Evolutionary conservation across 1,140 invertebrate species (phyloP).

Genomic region (Zeugodacus cucurbitae): DNA sequence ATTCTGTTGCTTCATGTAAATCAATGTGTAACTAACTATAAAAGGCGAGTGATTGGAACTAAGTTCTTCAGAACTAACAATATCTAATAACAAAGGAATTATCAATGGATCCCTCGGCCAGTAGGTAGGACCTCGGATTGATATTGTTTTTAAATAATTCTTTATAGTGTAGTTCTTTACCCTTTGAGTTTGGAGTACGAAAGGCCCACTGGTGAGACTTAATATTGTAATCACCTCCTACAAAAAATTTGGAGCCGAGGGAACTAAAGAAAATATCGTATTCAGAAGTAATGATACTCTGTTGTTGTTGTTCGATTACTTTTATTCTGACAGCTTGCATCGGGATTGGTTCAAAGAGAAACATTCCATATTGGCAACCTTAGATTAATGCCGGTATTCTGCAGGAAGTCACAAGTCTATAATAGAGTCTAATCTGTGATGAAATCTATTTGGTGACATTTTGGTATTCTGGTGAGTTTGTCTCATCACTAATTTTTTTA

Average conservation of each 20-base stretch:
- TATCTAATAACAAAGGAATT: slow-evolving; percentile 30
- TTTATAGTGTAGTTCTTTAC: slow-evolving; percentile 24
- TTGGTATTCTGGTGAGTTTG: too few species aligned
- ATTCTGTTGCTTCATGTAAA: not conserved
- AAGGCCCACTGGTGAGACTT: slow-evolving; percentile 29
- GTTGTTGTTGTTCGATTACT: too few species aligned
- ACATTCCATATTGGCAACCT: too few species aligned
- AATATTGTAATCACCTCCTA: slow-evolving; percentile 63
- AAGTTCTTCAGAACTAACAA: not conserved
- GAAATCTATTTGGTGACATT: too few species aligned
- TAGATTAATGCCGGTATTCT: too few species aligned
- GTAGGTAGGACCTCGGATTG: slow-evolving; percentile 8
- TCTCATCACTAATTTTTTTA: too few species aligned
- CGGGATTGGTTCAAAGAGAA: too few species aligned
- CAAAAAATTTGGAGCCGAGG: slow-evolving; percentile 58
- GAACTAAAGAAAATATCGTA: slow-evolving; percentile 55
- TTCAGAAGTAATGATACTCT: too few species aligned
- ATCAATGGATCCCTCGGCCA: slow-evolving; percentile 18
- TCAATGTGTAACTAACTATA: slow-evolving; percentile 14
- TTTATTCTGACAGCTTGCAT: too few species aligned
- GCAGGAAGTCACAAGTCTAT: too few species aligned
- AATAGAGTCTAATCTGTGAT: too few species aligned
- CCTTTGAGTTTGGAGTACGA: slow-evolving; percentile 10
- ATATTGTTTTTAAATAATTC: slow-evolving; percentile 11
- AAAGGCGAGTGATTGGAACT: slow-evolving; percentile 37